A percentile compares a stretch with the other conserved stretches of the same genome.
Evolutionary conservation across 2,888 invertebrate species (phyloP).

Genomic region (Melipona beecheii): DNA sequence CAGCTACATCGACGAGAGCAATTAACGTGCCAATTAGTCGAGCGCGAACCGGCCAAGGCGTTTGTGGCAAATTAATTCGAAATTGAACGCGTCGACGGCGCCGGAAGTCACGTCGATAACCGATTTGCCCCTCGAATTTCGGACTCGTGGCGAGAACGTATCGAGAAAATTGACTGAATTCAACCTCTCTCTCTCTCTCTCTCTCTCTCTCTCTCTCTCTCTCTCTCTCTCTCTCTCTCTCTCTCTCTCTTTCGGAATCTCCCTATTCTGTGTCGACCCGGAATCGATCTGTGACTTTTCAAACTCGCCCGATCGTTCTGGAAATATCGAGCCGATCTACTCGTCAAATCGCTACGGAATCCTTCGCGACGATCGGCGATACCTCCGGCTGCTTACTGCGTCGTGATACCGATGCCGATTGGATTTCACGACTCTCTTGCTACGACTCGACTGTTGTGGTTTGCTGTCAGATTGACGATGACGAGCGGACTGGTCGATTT

Average conservation of each 20-base stretch:
- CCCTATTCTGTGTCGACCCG: too few relatives aligned
- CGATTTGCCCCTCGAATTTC: not conserved
- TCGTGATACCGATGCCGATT: conserved; percentile 31
- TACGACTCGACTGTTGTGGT: too few relatives aligned
- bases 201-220: too few relatives aligned
- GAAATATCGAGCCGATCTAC: too few relatives aligned
- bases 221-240: too few relatives aligned
- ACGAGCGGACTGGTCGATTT: not conserved
- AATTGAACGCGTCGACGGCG: conserved; percentile 70
- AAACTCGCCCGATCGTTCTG: too few relatives aligned
- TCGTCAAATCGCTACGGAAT: too few relatives aligned
- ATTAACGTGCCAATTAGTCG: conserved; percentile 77
- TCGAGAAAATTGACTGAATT: not conserved
- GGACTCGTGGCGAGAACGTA: not conserved
- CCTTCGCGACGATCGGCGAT: too few relatives aligned
- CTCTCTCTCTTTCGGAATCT: too few relatives aligned
- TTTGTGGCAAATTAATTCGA: conserved; percentile 73
- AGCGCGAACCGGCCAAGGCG: conserved; percentile 48
- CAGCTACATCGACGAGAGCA: conserved; percentile 64
- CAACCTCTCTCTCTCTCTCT: not conserved
- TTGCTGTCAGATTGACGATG: not conserved
- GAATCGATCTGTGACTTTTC: too few relatives aligned
- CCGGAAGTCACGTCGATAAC: conserved; percentile 67
- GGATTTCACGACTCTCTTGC: not conserved
- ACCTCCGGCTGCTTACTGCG: too few relatives aligned